These are phyloP conservation scores for Polyommatus icarus DNA, from an alignment of 2,888 invertebrate genomes.

Conservation along the genomic window DNA sequence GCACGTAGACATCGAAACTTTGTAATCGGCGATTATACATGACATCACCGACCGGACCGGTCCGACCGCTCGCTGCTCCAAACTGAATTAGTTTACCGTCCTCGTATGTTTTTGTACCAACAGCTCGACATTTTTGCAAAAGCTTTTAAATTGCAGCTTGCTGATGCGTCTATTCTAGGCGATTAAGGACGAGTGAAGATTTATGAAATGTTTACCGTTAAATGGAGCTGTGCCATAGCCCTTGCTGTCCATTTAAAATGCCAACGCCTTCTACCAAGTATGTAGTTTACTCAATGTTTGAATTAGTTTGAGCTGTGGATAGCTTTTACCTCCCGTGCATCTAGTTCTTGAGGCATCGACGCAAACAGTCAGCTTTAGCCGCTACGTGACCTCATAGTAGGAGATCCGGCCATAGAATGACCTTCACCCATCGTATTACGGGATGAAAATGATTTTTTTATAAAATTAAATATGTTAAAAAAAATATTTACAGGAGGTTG, in stretches of 20 bases:
- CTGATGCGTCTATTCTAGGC: background rate
- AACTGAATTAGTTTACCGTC: slow-evolving; percentile 19
- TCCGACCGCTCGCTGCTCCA: slow-evolving; percentile 11
- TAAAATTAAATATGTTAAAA: too few species aligned
- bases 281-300: too few species aligned
- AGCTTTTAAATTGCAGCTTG: background rate
- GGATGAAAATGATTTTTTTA: too few species aligned
- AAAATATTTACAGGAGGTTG: too few species aligned
- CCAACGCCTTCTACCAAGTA: background rate
- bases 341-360: background rate
- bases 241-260: background rate
- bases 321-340: background rate
- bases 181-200: background rate
- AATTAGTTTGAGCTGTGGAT: background rate
- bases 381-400: slow-evolving; percentile 16
- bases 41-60: slow-evolving; percentile 28
- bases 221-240: background rate
- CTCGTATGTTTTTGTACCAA: background rate
- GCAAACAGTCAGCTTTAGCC: background rate
- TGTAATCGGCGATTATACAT: slow-evolving; percentile 19
- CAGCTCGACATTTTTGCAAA: background rate
- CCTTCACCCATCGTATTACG: too few species aligned
- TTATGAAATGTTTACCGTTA: background rate
- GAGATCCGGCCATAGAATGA: too few species aligned
- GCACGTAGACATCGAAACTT: slow-evolving; percentile 19